phyloP scores from a whole-genome alignment of 2,797 vertebrate species.

The Eidolon dupreanum region DNA sequence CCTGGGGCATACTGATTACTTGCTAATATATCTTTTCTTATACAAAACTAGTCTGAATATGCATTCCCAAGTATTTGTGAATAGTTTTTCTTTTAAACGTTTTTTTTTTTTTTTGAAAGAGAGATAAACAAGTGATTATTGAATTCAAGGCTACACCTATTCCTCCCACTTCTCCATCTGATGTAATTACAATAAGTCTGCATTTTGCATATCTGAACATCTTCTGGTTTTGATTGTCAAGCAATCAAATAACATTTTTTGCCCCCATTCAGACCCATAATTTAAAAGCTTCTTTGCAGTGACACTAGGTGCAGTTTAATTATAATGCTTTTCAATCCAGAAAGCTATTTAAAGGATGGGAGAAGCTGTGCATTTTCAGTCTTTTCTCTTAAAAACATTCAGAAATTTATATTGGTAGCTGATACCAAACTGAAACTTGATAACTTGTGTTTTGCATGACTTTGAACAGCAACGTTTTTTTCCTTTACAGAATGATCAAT shows the following conservation, averaged over 20 bases:
- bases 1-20: not conserved
- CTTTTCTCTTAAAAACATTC: not conserved
- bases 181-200: slow-evolving; percentile 26
- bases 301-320: slow-evolving; percentile 80
- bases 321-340: slow-evolving; percentile 76
- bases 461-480: slow-evolving; percentile 31
- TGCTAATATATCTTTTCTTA: slow-evolving; percentile 38
- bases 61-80: not conserved
- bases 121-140: slow-evolving; percentile 56
- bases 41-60: slow-evolving; percentile 10
- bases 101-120: slow-evolving; percentile 55
- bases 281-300: slow-evolving; percentile 78
- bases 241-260: slow-evolving; percentile 71
- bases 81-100: not conserved
- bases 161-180: slow-evolving; percentile 27
- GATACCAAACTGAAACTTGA: slow-evolving; percentile 40
- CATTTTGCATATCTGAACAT: slow-evolving; percentile 64
- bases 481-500: not conserved
- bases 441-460: not conserved
- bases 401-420: slow-evolving; percentile 46
- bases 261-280: slow-evolving; percentile 80
- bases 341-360: slow-evolving; percentile 70
- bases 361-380: slow-evolving; percentile 43
- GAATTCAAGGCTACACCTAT: not conserved
- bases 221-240: slow-evolving; percentile 73